Percentiles rank a stretch among this genome's conserved stretches.
phyloP scores from a whole-genome alignment of 2,888 invertebrate genomes.

The Laspeyria flexula region DNA sequence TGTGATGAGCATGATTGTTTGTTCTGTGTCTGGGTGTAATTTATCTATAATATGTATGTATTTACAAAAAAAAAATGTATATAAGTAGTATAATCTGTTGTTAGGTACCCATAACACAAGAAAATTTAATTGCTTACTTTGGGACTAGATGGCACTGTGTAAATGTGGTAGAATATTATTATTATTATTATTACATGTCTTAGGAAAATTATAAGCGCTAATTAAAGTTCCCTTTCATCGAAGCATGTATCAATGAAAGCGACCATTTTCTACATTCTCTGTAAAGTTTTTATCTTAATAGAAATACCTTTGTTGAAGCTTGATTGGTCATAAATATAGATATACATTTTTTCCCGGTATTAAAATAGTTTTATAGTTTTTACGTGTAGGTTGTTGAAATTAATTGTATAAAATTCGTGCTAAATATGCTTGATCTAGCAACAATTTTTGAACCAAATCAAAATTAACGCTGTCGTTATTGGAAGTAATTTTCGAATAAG shows the following conservation, averaged over 20 bases:
- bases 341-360: slow-evolving; percentile 1
- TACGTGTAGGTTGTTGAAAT: slow-evolving; percentile 4
- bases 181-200: too few relatives aligned
- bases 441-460: neutral
- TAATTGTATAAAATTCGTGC: slow-evolving; percentile 1
- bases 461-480: too few relatives aligned
- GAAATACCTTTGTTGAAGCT: neutral
- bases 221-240: slow-evolving; percentile 3
- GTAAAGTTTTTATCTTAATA: slow-evolving; percentile 18
- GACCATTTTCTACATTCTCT: slow-evolving; percentile 7
- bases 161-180: too few relatives aligned
- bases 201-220: neutral
- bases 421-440: neutral
- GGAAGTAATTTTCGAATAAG: too few relatives aligned
- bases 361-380: slow-evolving; percentile 15
- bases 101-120: too few relatives aligned
- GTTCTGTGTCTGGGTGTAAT: too few relatives aligned
- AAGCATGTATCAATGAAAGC: slow-evolving; percentile 11
- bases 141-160: too few relatives aligned
- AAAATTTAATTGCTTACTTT: too few relatives aligned
- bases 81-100: too few relatives aligned
- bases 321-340: slow-evolving; percentile 5
- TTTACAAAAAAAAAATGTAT: too few relatives aligned
- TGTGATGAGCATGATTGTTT: too few relatives aligned
- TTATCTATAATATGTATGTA: too few relatives aligned